Conservation (phyloP, 2,888 invertebrate genomes). For the Diaprepes abbreviatus region DNA sequence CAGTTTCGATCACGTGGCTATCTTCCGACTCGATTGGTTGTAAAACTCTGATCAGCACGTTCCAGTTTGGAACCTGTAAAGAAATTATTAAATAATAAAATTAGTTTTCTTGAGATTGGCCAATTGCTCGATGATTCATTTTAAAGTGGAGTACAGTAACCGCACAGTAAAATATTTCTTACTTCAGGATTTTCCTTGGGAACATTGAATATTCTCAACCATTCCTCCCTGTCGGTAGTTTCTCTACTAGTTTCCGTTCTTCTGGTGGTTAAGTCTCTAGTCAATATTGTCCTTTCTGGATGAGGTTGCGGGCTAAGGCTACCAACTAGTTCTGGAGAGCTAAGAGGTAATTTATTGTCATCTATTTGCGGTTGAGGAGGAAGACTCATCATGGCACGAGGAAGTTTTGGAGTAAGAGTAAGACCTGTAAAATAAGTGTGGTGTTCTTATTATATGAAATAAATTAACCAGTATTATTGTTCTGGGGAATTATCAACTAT, state of each 20-base stretch:
- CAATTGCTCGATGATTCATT: too few relatives aligned
- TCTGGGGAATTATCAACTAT: too few relatives aligned
- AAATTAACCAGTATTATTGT: too few relatives aligned
- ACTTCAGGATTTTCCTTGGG: slow-evolving; percentile 79
- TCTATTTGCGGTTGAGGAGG: slow-evolving; percentile 78
- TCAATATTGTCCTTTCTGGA: slow-evolving; percentile 45
- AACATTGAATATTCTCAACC: slow-evolving; percentile 69
- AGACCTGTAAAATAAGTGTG: slow-evolving; percentile 66
- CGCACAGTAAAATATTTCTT: too few relatives aligned
- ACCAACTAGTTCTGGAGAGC: slow-evolving; percentile 81
- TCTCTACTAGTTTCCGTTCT: slow-evolving; percentile 30
- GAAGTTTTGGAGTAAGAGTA: slow-evolving; percentile 81
- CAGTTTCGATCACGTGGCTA: slow-evolving; percentile 70
- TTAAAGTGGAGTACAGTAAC: too few relatives aligned
- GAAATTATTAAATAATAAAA: neutral
- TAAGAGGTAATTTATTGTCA: slow-evolving; percentile 71
- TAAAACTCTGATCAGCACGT: slow-evolving; percentile 85
- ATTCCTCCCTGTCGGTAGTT: slow-evolving; percentile 56
- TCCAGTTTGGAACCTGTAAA: slow-evolving; percentile 82
- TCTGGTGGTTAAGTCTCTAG: slow-evolving; percentile 31
- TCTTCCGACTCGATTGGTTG: slow-evolving; percentile 82
- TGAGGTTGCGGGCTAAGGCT: slow-evolving; percentile 70
- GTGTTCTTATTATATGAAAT: too few relatives aligned
- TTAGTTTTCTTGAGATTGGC: too few relatives aligned
- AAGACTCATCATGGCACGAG: slow-evolving; percentile 74